phyloP scores from a whole-genome alignment of 2,888 invertebrate species.

The Lutraria lutraria region DNA sequence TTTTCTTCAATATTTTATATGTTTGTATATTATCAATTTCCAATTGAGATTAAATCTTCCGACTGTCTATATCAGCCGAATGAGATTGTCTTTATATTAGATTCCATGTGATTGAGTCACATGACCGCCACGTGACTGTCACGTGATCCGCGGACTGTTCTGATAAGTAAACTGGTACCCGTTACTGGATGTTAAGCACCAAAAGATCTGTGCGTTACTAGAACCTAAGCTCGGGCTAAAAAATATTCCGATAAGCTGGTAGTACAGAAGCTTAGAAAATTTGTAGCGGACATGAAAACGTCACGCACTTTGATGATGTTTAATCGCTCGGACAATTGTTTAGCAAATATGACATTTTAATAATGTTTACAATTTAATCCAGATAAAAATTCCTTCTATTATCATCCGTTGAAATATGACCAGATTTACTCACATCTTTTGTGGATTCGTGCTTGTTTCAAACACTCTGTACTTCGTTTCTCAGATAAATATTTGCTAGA shows the following conservation, averaged over 20 bases:
- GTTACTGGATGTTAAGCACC: too few species aligned
- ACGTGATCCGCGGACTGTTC: background rate
- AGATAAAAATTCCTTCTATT: background rate
- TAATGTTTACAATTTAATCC: background rate
- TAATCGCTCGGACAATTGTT: background rate
- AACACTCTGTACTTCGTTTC: background rate
- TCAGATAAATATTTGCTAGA: background rate
- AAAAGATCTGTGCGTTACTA: too few species aligned
- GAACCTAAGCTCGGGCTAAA: too few species aligned
- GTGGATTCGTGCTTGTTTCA: background rate
- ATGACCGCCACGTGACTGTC: slow-evolving; percentile 9
- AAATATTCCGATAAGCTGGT: background rate
- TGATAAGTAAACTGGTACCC: background rate
- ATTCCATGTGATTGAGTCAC: background rate
- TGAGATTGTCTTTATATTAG: background rate
- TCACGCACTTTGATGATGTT: background rate
- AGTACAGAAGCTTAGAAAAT: background rate
- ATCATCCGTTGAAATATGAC: background rate
- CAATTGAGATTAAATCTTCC: slow-evolving; percentile 2
- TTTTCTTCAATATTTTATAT: background rate
- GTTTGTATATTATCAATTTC: slow-evolving; percentile 10
- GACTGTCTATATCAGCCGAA: background rate
- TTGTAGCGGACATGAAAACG: background rate
- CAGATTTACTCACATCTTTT: background rate
- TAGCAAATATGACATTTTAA: background rate